These are phyloP conservation scores for Mus minutoides DNA, from an alignment of 2,797 vertebrate species.

Conservation along the genomic window DNA sequence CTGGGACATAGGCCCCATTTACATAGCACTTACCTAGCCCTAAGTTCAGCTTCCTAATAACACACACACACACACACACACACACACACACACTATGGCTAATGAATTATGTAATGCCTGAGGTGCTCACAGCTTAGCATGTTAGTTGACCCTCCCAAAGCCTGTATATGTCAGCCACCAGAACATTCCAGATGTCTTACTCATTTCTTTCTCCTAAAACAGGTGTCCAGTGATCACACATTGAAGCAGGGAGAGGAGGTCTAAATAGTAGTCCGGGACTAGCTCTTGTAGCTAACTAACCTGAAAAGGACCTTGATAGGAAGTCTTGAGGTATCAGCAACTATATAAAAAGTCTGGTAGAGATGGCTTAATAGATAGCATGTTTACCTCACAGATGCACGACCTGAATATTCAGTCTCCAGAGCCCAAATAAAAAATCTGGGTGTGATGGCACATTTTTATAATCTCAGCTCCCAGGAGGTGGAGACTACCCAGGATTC, in stretches of 20 bases:
- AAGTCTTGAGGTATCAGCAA: background rate
- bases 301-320: background rate
- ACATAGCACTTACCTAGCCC: background rate
- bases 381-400: background rate
- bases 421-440: background rate
- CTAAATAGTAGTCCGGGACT: background rate
- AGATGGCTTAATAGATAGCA: background rate
- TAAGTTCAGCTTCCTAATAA: background rate
- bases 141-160: background rate
- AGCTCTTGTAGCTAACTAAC: background rate
- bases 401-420: too few relatives aligned
- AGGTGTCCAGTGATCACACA: background rate
- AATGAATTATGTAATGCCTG: background rate
- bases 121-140: background rate
- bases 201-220: conserved; percentile 9
- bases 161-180: background rate
- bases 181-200: background rate
- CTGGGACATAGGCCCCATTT: background rate
- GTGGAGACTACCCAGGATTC: background rate
- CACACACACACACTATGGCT: background rate
- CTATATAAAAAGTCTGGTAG: background rate
- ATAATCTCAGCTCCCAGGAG: background rate
- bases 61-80: background rate
- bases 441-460: background rate
- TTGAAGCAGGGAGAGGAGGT: background rate